Evolutionary conservation across 2,888 invertebrate species (phyloP), one percentile per base, ranked within the genome.

Genomic region (Galerucella calmariensis): DNA sequence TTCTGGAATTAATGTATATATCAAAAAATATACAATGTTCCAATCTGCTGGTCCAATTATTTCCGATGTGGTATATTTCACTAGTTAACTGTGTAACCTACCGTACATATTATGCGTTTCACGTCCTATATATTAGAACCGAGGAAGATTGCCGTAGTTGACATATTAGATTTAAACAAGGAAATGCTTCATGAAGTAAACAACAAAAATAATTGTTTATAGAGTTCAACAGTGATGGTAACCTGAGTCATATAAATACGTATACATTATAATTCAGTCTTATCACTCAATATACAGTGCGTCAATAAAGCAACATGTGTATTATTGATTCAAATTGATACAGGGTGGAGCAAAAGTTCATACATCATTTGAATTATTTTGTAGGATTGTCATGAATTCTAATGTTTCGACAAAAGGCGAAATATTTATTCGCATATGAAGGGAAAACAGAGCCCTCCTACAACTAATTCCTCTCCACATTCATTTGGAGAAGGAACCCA

Each of bases 71-170:
- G 58, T 10, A 12, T 9, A 58, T 24, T 24, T 58, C 58, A 20
- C 24, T 5, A 58, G 58, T 8, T 58, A 58, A n/a, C 16, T 11
- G 46, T 48, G 9, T 58, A 16, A 20, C 58, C 11, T 20, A 20
- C n/a, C 14, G 58, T 24, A 5, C 24, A 58, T 1, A 27, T 27
- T n/a, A 58, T 58, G 58, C 58, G 58, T 24, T 58, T 58, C 58
- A 58, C 20, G 58, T 58, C 24, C 58, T 20, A 58, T 16, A 59
- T 59, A 27, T 27, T 27, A 27, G 59, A 59, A 14, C 14, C 12
- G 27, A 59, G 59, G 59, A 59, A 59, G 59, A 59, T 59, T 59
- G 24, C n/a, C 51, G n/a, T 59, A 59, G 59, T 59, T 27, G 59
- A 59, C 59, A 59, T 27, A 59, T 27, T 27, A 14, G 59, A 27